These are phyloP conservation scores for Eupithecia inturbata DNA, from an alignment of 2,888 invertebrate species.

Conservation along the genomic window DNA sequence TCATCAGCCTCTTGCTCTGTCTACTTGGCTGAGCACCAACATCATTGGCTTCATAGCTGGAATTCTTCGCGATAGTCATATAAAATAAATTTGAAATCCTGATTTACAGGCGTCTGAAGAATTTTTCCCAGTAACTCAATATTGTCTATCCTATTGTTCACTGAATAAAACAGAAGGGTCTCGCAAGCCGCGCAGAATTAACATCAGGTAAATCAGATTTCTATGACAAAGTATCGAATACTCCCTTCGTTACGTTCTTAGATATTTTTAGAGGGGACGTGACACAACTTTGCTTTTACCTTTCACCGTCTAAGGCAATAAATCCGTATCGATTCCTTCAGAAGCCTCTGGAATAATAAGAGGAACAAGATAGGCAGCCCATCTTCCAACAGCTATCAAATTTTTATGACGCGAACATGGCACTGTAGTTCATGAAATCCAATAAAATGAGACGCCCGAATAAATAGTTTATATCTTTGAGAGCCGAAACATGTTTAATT, in stretches of 20 bases:
- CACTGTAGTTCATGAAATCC: conserved; percentile 48
- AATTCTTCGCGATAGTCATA: not conserved
- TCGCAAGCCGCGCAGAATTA: conserved; percentile 35
- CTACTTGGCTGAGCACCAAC: not conserved
- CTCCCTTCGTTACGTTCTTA: conserved; percentile 39
- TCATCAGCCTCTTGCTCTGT: not conserved
- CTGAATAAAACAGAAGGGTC: conserved; percentile 24
- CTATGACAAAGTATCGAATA: conserved; percentile 41
- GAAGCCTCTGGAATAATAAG: conserved; percentile 47
- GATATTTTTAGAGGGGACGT: conserved; percentile 44
- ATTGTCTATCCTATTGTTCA: conserved; percentile 27
- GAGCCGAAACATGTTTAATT: conserved; percentile 31
- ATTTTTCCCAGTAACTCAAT: conserved; percentile 27
- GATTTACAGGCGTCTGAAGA: conserved; percentile 15
- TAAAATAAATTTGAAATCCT: conserved; percentile 10
- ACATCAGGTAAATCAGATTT: conserved; percentile 44
- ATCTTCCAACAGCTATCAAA: conserved; percentile 48
- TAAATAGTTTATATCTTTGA: conserved; percentile 39
- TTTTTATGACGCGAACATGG: conserved; percentile 51
- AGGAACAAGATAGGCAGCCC: conserved; percentile 45
- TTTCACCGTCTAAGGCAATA: conserved; percentile 43
- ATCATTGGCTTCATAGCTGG: not conserved
- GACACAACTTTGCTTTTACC: conserved; percentile 51
- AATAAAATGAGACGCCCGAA: conserved; percentile 48
- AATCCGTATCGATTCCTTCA: conserved; percentile 48